Evolutionary conservation across 2,888 invertebrate species (phyloP).

Genomic region (Phrixothrix hirtus): DNA sequence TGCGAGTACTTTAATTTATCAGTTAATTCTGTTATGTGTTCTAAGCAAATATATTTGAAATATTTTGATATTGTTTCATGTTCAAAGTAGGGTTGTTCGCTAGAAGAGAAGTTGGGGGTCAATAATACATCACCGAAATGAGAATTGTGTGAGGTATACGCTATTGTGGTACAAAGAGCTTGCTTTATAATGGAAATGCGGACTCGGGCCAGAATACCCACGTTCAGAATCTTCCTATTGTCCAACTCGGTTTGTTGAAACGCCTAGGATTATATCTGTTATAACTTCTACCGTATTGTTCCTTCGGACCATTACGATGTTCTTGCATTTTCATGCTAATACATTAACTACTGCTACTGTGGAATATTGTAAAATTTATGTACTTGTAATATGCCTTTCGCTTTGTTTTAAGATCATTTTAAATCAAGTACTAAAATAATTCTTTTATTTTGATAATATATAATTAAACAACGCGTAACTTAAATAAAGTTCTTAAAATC

Average conservation of each 20-base stretch:
- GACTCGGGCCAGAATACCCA: constrained; percentile 33
- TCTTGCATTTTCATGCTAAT: constrained; percentile 38
- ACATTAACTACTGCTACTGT: constrained; percentile 32
- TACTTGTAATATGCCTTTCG: background rate
- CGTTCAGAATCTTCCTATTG: constrained; percentile 39
- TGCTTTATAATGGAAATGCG: constrained; percentile 40
- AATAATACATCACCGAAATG: constrained; percentile 42
- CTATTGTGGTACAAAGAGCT: constrained; percentile 34
- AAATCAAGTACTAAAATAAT: too few relatives aligned
- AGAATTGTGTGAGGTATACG: constrained; percentile 43
- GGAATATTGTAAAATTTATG: constrained; percentile 10
- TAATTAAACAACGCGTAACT: too few relatives aligned
- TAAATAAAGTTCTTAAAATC: too few relatives aligned
- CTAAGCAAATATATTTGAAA: background rate
- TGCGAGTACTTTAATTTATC: too few relatives aligned
- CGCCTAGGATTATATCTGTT: constrained; percentile 40
- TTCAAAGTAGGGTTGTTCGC: background rate
- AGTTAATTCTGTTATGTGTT: too few relatives aligned
- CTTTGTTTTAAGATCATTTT: too few relatives aligned
- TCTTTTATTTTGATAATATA: too few relatives aligned
- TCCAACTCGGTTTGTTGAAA: constrained; percentile 37
- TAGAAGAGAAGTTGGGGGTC: constrained; percentile 7
- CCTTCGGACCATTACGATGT: constrained; percentile 34
- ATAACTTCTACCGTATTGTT: constrained; percentile 41
- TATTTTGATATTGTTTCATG: background rate